phyloP scores from a whole-genome alignment of 2,113 vertebrate genomes.

The Catharus fuscescens region DNA sequence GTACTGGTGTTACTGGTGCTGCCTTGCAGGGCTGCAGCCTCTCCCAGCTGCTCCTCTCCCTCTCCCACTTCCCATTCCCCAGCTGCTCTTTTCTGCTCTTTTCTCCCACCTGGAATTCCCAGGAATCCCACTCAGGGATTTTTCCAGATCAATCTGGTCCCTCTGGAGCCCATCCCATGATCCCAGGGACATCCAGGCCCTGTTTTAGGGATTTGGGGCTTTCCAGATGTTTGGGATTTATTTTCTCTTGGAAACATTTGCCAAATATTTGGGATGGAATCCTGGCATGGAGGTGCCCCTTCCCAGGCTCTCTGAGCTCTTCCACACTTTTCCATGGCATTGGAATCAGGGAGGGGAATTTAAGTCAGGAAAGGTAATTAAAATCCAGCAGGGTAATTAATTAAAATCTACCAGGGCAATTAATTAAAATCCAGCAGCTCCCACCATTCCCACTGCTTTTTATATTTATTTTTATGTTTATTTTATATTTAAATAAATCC shows the following conservation, averaged over 20 bases:
- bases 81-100: too few relatives aligned
- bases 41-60: background rate
- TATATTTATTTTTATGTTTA: background rate
- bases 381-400: background rate
- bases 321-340: background rate
- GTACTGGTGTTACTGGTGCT: background rate
- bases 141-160: background rate
- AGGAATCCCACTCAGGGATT: rapidly evolving
- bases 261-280: background rate
- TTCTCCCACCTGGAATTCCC: rapidly evolving
- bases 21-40: background rate
- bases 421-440: background rate
- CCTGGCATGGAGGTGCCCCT: background rate
- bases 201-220: background rate
- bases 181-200: background rate
- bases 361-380: background rate
- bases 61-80: background rate
- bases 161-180: background rate
- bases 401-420: background rate
- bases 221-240: background rate
- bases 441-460: background rate
- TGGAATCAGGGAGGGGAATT: background rate
- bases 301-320: background rate
- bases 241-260: background rate
- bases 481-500: background rate